Conservation (phyloP, 2,797 vertebrate genomes). For the Pipistrellus nathusii region DNA sequence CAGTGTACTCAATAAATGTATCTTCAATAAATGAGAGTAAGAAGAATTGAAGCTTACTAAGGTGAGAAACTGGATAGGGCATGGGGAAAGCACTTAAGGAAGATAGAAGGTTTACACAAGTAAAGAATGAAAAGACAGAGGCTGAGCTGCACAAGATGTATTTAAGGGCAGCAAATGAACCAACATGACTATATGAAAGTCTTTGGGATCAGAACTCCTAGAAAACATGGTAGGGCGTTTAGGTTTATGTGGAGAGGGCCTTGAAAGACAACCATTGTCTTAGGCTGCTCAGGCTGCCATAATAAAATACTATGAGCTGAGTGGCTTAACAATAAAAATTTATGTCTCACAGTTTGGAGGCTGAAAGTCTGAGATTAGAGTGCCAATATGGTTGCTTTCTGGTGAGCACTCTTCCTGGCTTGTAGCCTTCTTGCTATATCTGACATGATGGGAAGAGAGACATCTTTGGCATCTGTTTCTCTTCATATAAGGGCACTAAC, state of each 20-base stretch:
- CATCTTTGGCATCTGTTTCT: background rate
- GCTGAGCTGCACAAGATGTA: background rate
- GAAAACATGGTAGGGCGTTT: background rate
- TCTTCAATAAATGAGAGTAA: background rate
- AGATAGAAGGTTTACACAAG: background rate
- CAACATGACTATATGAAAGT: background rate
- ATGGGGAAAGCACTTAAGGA: background rate
- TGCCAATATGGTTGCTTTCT: background rate
- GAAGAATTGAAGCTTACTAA: slow-evolving; percentile 1
- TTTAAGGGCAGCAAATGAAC: background rate
- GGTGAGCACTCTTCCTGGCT: background rate
- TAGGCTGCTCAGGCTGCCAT: background rate
- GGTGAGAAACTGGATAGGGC: background rate
- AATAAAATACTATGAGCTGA: background rate
- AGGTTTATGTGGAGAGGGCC: background rate
- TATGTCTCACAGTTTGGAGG: background rate
- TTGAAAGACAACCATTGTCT: background rate
- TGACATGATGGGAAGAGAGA: background rate
- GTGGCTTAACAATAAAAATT: background rate
- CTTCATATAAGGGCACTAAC: background rate
- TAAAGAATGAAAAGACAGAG: background rate
- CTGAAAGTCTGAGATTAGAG: background rate
- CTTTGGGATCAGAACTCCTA: background rate
- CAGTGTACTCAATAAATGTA: background rate
- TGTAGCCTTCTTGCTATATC: background rate